Conservation (phyloP, 2,888 invertebrate species). For the Hanleya hanleyi region DNA sequence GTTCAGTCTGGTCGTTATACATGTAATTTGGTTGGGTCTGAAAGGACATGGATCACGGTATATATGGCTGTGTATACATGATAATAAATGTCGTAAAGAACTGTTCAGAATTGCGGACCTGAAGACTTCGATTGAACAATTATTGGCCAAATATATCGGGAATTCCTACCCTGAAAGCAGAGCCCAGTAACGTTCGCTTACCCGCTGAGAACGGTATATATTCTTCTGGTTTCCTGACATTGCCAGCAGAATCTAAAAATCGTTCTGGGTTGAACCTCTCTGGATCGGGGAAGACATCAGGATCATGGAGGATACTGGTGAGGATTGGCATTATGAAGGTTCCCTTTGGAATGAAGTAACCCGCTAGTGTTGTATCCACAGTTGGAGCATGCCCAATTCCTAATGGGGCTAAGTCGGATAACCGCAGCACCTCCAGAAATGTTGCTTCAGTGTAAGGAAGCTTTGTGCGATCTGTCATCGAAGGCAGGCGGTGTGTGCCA, state of each 20-base stretch:
- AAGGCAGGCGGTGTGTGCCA: conserved; percentile 42
- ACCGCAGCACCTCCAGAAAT: conserved; percentile 19
- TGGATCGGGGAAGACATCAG: conserved; percentile 34
- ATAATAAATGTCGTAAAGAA: no score
- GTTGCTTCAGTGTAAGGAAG: conserved; percentile 17
- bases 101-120: no score
- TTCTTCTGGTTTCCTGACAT: conserved; percentile 13
- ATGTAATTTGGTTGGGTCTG: no score
- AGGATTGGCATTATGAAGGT: conserved; percentile 39
- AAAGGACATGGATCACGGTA: no score
- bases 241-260: conserved; percentile 30
- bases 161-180: no score
- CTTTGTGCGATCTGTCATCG: conserved; percentile 14
- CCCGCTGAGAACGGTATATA: conserved; percentile 29
- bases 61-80: no score
- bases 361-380: conserved; percentile 45
- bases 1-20: no score
- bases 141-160: no score
- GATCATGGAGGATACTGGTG: conserved; percentile 37
- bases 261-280: conserved; percentile 37
- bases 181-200: no score
- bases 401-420: conserved; percentile 20
- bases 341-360: conserved; percentile 51
- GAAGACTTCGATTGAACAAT: no score
- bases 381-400: conserved; percentile 10